These are phyloP conservation scores for Tiaroga cobitis DNA, from an alignment of 2,797 vertebrate genomes.

Conservation along the genomic window DNA sequence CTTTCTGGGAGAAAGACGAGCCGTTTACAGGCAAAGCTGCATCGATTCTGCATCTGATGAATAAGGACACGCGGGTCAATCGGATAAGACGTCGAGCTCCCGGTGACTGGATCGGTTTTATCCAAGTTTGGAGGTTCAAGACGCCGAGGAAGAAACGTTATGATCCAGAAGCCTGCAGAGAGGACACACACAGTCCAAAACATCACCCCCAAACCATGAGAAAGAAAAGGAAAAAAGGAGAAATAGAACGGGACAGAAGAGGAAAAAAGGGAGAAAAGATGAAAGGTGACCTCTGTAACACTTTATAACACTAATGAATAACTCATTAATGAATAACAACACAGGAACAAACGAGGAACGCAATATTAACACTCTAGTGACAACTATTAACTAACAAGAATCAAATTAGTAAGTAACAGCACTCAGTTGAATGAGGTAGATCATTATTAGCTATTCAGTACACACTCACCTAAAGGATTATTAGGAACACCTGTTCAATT, in stretches of 20 bases:
- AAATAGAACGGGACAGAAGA: background rate
- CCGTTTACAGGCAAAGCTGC: conserved; percentile 54
- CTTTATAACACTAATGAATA: no score
- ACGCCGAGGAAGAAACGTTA: background rate
- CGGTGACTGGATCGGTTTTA: conserved; percentile 24
- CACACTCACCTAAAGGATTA: no score
- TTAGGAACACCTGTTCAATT: no score
- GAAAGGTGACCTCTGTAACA: background rate
- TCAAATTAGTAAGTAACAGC: no score
- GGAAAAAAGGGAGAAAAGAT: background rate
- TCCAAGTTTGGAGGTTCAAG: conserved; percentile 10
- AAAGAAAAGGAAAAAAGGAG: background rate
- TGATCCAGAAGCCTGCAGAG: conserved; percentile 2
- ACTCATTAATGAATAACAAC: no score
- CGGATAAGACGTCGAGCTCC: conserved; percentile 54
- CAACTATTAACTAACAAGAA: no score
- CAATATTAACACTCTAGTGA: no score
- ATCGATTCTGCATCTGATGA: conserved; percentile 59
- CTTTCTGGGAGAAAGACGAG: conserved; percentile 60
- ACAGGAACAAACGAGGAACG: no score
- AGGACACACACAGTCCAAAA: background rate
- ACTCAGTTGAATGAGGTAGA: no score
- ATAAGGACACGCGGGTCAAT: conserved; percentile 62
- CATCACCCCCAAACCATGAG: background rate
- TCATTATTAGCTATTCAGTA: no score